Base-by-base conservation (phyloP, 2,888 invertebrate genomes). In the Altica lythri region DNA sequence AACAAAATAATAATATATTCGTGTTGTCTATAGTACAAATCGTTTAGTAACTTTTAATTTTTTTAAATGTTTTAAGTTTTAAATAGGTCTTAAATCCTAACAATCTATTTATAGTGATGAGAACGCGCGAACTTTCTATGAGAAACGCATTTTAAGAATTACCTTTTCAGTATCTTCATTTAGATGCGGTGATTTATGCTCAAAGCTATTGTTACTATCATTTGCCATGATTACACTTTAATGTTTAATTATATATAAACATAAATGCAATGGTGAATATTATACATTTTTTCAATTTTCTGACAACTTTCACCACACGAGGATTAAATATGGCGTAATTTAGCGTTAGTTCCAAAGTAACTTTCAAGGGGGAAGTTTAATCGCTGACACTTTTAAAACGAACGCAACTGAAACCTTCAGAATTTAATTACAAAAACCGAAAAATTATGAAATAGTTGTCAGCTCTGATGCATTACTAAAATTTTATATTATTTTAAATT, bases 261-360 rank as follows among this genome's bases (percentile, higher is more conserved):
- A 66, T 62, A 64, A 63, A 61, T 59, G 61, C 62, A 60, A 64
- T 61, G 62, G 62, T 66, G 47, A 56, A 47, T 61, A 70, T 64
- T 70, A 68, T 71, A 72, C 74, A 74, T 74, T 71, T 72, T 62
- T 55, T 55, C 67, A 70, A 73, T 74, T 71, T 72, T 61, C 53
- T 60, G 68, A 70, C 70, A 73, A 72, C 73, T 75, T 75, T 75
- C 74, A 73, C 74, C 74, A 74, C 75, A 75, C 75, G 75, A 74
- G 74, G 71, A 74, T 70, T 66, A 71, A 76, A 77, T 72, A 76
- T 76, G 77, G 76, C 75, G 74, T 60, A 57, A 60, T 52, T 53
- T 57, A 46, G 57, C 53, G 55, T 44, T 62, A 57, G 60, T 60
- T 57, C 56, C 46, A 60, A 58, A 49, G 45, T 58, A 55, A 56